Evolutionary conservation across 1,140 invertebrate species (phyloP), one percentile per base, ranked within the genome.

Genomic region (Dinoponera quadriceps): DNA sequence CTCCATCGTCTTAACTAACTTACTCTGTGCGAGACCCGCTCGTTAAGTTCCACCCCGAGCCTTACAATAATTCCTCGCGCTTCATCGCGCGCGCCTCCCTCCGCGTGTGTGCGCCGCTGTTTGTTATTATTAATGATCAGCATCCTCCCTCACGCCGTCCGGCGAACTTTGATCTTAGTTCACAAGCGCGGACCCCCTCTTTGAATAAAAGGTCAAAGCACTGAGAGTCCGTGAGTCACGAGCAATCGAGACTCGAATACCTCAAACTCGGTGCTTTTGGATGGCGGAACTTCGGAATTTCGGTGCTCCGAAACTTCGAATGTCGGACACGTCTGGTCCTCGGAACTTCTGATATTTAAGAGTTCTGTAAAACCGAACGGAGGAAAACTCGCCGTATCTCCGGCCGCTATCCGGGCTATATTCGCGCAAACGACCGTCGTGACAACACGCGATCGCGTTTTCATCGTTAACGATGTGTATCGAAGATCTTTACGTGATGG

Each of bases 401-500:
- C 33, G 5, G 33, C 1, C 3, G 54, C 3, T 33, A 29, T 63
- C 13, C 44, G 5, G 20, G n/a, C 13, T 48, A 29, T 20, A 25
- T 51, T 44, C 18, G 22, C 29, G 25, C 38, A 71, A 44, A 71
- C 29, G 51, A 48, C 51, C 63, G 68, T 78, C 75, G 63, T 44
- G 63, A 68, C 75, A 59, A 29, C 51, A 55, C 62, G 62, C 74
- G 48, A 77, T 66, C 49, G 65, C 75, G 75, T 69, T 71, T 59
- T 71, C 54, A 59, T 80, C 65, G 38, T 71, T 71, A 80, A 57
- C 51, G 65, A 71, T 80, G 75, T 80, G 65, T 80, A 29, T 54
- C 65, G n/a, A 71, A 69, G 75, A 80, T 80, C 65, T 59, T 57
- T 20, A 22, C 14, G 75, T 65, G 75, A 80, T 57, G 75, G 25